phyloP scores from a whole-genome alignment of 2,113 vertebrate genomes.

The Gopherus flavomarginatus region DNA sequence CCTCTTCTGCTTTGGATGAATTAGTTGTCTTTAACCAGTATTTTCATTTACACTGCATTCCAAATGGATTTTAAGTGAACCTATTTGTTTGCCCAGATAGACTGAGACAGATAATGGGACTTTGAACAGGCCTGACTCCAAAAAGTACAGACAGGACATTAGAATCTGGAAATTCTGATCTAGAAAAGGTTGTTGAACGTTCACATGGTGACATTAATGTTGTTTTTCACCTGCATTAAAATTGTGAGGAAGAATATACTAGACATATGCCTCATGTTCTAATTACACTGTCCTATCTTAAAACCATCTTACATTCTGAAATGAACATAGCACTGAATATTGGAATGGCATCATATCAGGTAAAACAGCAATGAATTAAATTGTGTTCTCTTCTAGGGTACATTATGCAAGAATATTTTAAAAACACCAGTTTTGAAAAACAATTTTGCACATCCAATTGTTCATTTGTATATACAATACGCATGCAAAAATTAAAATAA shows the following conservation, averaged over 20 bases:
- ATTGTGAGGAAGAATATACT: not conserved
- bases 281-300: fast-evolving
- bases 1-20: not conserved
- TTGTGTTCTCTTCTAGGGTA: not conserved
- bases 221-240: not conserved
- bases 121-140: not conserved
- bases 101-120: not conserved
- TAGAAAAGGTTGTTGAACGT: not conserved
- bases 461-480: fast-evolving
- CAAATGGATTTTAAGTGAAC: not conserved
- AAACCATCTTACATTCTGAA: not conserved
- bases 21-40: not conserved
- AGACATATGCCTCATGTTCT: not conserved
- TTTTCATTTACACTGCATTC: not conserved
- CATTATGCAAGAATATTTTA: not conserved
- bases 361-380: not conserved
- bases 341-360: fast-evolving
- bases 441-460: not conserved
- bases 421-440: conserved; percentile 1
- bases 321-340: fast-evolving
- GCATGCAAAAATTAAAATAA: fast-evolving
- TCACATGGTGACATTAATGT: not conserved
- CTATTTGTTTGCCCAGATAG: not conserved
- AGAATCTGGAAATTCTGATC: not conserved
- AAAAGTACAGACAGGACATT: not conserved